Evolutionary conservation across 2,888 invertebrate genomes (phyloP).

Genomic region (Patella pellucida): DNA sequence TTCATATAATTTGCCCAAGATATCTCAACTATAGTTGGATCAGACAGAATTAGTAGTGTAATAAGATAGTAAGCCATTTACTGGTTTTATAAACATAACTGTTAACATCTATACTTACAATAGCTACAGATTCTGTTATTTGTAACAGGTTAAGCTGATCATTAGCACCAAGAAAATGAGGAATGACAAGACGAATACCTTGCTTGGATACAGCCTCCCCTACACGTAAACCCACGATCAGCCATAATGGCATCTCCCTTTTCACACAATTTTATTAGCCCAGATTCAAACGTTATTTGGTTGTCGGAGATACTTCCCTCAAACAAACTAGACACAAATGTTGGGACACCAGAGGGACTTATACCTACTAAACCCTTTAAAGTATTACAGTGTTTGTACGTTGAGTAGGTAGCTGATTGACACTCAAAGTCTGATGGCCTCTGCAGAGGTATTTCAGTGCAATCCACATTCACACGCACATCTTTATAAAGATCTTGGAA

Average conservation of each 20-base stretch:
- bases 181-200: conserved; percentile 14
- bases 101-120: no score
- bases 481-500: conserved; percentile 1
- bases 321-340: conserved; percentile 15
- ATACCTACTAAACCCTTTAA: conserved; percentile 18
- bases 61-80: no score
- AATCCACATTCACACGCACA: neutral
- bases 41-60: no score
- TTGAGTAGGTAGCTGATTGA: conserved; percentile 19
- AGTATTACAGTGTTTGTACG: conserved; percentile 20
- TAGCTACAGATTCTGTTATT: conserved; percentile 19
- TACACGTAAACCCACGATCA: conserved; percentile 12
- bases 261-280: conserved; percentile 11
- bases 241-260: conserved; percentile 18
- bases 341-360: conserved; percentile 15
- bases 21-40: no score
- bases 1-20: no score
- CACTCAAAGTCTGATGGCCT: conserved; percentile 15
- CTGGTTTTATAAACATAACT: no score
- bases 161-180: conserved; percentile 17
- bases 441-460: conserved; percentile 8
- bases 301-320: conserved; percentile 21
- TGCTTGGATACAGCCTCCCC: conserved; percentile 6
- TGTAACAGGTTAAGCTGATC: conserved; percentile 10
- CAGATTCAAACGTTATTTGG: conserved; percentile 16